Conservation (phyloP, 1,140 invertebrate species). For the Mercenaria mercenaria region DNA sequence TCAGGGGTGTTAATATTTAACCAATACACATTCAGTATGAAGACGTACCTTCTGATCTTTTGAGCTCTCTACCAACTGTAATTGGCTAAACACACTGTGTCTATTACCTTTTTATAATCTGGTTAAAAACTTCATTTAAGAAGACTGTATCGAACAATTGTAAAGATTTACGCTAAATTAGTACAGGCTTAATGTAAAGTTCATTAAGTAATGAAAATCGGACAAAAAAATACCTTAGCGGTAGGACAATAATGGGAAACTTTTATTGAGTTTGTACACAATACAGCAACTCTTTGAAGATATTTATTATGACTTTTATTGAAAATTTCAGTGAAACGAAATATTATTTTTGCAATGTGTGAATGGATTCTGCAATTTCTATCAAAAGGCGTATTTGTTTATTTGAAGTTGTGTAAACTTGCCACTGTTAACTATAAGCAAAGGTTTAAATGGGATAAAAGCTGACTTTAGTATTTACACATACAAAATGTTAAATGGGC, state of each 20-base stretch:
- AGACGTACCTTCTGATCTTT: background rate
- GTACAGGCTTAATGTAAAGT: background rate
- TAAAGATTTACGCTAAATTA: background rate
- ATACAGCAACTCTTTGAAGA: background rate
- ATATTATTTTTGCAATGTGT: constrained; percentile 8
- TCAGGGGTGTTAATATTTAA: background rate
- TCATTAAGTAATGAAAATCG: background rate
- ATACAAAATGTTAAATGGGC: background rate
- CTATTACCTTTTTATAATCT: background rate
- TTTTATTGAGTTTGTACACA: constrained; percentile 15
- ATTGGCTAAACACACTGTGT: background rate
- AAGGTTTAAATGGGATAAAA: constrained; percentile 4
- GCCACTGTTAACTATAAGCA: constrained; percentile 2
- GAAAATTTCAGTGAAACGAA: constrained; percentile 7
- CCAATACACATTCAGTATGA: background rate
- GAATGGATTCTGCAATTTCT: background rate
- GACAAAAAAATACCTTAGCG: background rate
- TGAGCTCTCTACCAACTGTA: background rate
- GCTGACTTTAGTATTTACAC: background rate
- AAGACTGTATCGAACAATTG: background rate
- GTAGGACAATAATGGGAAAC: background rate
- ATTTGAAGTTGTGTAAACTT: constrained; percentile 17
- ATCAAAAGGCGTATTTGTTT: constrained; percentile 28
- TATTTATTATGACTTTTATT: constrained; percentile 25
- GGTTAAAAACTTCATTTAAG: background rate